phyloP scores from a whole-genome alignment of 2,797 vertebrate genomes.

The Catharus ustulatus region DNA sequence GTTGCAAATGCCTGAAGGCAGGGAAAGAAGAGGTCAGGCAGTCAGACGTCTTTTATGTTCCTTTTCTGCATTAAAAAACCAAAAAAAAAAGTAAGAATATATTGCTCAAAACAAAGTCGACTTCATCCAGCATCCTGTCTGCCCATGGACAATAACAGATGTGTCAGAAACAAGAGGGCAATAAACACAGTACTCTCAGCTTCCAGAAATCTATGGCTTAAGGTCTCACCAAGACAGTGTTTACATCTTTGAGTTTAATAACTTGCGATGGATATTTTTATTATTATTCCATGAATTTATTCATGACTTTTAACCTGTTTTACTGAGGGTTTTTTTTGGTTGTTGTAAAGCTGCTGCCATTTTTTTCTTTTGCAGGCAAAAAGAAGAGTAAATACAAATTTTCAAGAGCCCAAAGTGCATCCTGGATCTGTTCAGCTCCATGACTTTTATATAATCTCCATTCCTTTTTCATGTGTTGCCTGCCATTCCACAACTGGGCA shows the following conservation, averaged over 20 bases:
- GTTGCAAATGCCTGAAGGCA: not conserved
- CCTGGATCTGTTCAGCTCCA: not conserved
- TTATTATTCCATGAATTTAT: not conserved
- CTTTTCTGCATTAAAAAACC: not conserved
- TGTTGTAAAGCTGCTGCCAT: not conserved
- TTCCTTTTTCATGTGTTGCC: not conserved
- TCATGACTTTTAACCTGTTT: not conserved
- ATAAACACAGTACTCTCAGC: not conserved
- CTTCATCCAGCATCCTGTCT: not conserved
- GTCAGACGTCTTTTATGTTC: not conserved
- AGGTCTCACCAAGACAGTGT: not conserved
- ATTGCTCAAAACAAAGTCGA: not conserved
- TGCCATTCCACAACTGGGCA: not conserved
- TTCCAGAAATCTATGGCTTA: not conserved
- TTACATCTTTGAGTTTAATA: conserved; percentile 15
- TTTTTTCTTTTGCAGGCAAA: not conserved
- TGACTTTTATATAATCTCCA: not conserved
- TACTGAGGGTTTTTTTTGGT: not conserved
- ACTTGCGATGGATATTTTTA: not conserved
- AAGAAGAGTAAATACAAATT: not conserved
- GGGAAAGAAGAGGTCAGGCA: not conserved
- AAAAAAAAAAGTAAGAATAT: not conserved
- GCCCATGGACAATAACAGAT: not conserved
- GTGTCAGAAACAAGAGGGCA: conserved; percentile 13
- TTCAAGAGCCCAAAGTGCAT: not conserved